Evolutionary conservation across 2,888 invertebrate species (phyloP), one percentile per base, ranked within the genome.

Genomic region (Nomada flava): DNA sequence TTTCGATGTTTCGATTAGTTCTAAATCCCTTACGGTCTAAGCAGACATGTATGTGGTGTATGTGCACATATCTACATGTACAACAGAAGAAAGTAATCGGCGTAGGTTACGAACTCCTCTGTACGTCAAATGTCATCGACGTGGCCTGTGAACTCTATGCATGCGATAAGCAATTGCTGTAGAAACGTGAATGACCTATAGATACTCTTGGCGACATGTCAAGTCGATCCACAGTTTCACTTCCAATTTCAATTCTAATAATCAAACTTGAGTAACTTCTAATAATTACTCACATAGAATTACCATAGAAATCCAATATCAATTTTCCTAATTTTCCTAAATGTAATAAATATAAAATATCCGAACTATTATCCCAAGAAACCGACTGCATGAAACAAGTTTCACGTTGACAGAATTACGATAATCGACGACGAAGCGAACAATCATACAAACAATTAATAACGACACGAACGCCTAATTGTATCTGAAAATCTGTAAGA

Each of bases 161-260:
- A 60, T 62, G 62, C 71, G 71, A 71, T 62, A 71, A 71, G 50
- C 71, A 53, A 62, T 53, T 52, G 62, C 71, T 42, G 62, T 71
- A 52, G 71, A 62, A 71, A 62, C 62, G 60, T 13, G 71, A 62
- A 53, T 53, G 71, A 52, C 71, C 71, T 71, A 62, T 42, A 52
- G 62, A 71, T 62, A 71, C 29, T 63, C 23, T 42, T 23, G 15
- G 69, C 57, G 23, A 62, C 52, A 18, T 71, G 50, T 71, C 57
- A 47, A 57, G n/a, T 15, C 26, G 47, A 29, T 29, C 47, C n/a
- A 71, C 36, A 26, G 36, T 23, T 62, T 42, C 62, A 20, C 20
- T 71, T 44, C 23, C 18, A 23, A 36, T 36, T 42, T 20, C 55
- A 13, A 18, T 36, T 23, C 23, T 42, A 18, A 13, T 29, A 10